phyloP scores from a whole-genome alignment of 1,140 invertebrate species.

The Hylyphantes graminicola region DNA sequence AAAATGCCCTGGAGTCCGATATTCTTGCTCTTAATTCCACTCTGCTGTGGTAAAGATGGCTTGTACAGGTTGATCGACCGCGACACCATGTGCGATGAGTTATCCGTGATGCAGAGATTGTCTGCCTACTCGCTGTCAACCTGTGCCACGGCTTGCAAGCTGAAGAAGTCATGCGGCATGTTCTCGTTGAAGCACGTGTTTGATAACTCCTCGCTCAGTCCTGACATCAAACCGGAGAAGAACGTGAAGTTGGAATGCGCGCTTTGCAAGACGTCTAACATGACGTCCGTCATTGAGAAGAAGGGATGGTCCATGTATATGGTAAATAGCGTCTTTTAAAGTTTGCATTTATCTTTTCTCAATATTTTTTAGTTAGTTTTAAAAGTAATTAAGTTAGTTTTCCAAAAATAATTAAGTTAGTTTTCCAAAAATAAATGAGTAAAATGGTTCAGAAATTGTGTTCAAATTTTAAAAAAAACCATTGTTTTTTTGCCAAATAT shows the following conservation, averaged over 20 bases:
- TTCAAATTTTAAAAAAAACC: too few species aligned
- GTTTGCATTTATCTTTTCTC: not conserved
- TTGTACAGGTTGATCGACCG: conserved; percentile 29
- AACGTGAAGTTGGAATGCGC: conserved; percentile 9
- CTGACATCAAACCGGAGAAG: conserved; percentile 25
- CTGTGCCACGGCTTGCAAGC: conserved; percentile 42
- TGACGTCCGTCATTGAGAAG: conserved; percentile 27
- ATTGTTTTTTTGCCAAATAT: too few species aligned
- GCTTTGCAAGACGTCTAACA: conserved; percentile 39
- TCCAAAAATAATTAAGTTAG: too few species aligned
- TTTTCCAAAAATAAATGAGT: too few species aligned
- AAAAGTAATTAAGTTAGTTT: too few species aligned
- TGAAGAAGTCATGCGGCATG: conserved; percentile 37
- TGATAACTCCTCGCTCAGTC: conserved; percentile 1
- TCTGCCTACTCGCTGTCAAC: conserved; percentile 23
- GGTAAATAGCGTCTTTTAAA: conserved; percentile 11
- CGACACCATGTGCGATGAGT: conserved; percentile 24
- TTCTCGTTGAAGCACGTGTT: conserved; percentile 40
- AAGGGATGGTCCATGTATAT: conserved; percentile 53
- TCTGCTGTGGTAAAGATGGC: conserved; percentile 4
- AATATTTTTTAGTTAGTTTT: too few species aligned
- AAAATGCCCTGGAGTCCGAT: not conserved
- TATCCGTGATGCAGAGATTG: conserved; percentile 1
- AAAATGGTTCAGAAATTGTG: too few species aligned
- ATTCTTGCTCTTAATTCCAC: not conserved